Evolutionary conservation across 2,888 invertebrate genomes (phyloP), one percentile per base, ranked within the genome.

Genomic region (Catocala sponsa): DNA sequence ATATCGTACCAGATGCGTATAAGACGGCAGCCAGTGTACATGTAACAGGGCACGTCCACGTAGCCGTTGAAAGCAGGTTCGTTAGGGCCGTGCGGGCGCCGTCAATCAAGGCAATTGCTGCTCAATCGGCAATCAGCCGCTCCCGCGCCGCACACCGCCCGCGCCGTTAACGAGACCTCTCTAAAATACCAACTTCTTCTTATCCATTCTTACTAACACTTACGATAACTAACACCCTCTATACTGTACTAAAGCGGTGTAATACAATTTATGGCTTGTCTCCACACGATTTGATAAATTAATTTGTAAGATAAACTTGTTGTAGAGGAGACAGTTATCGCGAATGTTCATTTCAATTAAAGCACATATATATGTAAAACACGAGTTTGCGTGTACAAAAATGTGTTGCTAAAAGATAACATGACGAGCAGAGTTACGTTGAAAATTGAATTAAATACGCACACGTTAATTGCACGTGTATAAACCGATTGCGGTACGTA

Each of bases 41-140:
- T 73, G 75, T 63, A 65, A 77, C 74, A 70, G 65, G 80, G 84
- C 89, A 88, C 89, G 90, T 89, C 85, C 92, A 89, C 86, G 82
- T 63, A 73, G 76, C 84, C 76, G 85, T 81, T 91, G 91, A 91
- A 90, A 93, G 91, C 92, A 86, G 90, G 94, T 91, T 94, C 94
- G 94, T 94, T 95, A 91, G 87, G 83, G 84, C 82, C 79, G 85
- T 84, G 87, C 86, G 86, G 88, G 88, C 90, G 86, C 88, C 92
- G 93, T 94, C 94, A 94, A 94, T 94, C 94, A 94, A 90, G 92
- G 88, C 94, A 94, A 94, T 94, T 92, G 94, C 90, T 91, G 91
- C 91, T 94, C 94, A 94, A 94, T 94, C 94, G 94, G 92, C 94
- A 95, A 95, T 94, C 94, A 94, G 88, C 87, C 86, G 84, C 76